Percentiles rank a stretch among this genome's conserved stretches.
Evolutionary conservation across 2,797 vertebrate genomes (phyloP).

Genomic region (Distichodus sexfasciatus): DNA sequence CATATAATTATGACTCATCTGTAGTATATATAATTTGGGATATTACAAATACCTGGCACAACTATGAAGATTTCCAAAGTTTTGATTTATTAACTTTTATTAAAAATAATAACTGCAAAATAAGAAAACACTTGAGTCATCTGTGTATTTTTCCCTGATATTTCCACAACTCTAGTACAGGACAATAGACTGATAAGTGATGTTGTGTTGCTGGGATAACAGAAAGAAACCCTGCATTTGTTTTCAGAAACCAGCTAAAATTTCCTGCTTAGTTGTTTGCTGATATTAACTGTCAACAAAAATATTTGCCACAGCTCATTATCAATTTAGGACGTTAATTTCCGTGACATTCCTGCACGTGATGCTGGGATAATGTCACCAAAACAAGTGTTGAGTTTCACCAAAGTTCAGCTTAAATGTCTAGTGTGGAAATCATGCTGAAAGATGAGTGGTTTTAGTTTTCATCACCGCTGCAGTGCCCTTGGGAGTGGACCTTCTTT

Average conservation of each 20-base stretch:
- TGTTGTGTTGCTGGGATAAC: background rate
- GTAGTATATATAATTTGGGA: too few species aligned
- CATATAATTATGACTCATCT: too few species aligned
- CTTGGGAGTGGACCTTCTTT: conserved; percentile 20
- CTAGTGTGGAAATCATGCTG: background rate
- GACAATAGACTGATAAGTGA: background rate
- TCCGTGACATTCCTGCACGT: conserved; percentile 2
- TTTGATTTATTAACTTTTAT: too few species aligned
- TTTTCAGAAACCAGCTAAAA: background rate
- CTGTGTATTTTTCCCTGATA: too few species aligned
- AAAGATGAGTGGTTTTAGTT: background rate
- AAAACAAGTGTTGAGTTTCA: background rate
- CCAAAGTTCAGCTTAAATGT: background rate
- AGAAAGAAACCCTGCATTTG: background rate
- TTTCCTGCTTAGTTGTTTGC: conserved; percentile 5
- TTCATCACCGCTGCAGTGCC: background rate
- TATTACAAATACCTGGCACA: too few species aligned
- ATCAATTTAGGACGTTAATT: background rate
- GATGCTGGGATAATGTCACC: background rate
- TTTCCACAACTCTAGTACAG: too few species aligned
- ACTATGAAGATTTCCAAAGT: too few species aligned
- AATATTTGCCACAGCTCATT: background rate
- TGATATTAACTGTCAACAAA: conserved; percentile 1
- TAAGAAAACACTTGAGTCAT: too few species aligned
- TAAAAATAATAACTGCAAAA: too few species aligned